Percentiles rank a stretch among this genome's conserved stretches.
Evolutionary conservation across 2,888 invertebrate species (phyloP).

Genomic region (Xylocampa areola): DNA sequence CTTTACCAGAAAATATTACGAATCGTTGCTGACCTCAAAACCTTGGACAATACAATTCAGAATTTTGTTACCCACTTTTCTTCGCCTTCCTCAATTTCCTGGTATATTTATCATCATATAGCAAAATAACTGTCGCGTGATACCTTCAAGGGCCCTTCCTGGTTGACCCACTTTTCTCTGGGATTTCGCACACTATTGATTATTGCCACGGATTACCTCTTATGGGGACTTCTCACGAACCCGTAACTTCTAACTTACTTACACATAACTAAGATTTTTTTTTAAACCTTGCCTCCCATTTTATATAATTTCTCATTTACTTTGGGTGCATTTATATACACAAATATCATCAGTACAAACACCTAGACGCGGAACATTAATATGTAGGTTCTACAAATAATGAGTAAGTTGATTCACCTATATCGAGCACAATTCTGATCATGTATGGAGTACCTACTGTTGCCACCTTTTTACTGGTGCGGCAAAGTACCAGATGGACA

Average conservation of each 20-base stretch:
- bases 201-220: conserved; percentile 14
- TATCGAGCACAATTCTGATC: too few relatives aligned
- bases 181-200: conserved; percentile 48
- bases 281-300: too few relatives aligned
- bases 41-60: conserved; percentile 16
- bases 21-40: conserved; percentile 8
- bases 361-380: too few relatives aligned
- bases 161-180: conserved; percentile 61
- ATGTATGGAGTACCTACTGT: too few relatives aligned
- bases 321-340: too few relatives aligned
- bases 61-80: conserved; percentile 19
- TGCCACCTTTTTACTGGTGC: too few relatives aligned
- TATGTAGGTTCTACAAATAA: too few relatives aligned
- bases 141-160: conserved; percentile 33
- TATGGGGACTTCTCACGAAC: background rate
- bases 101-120: conserved; percentile 38
- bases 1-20: too few relatives aligned
- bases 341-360: too few relatives aligned
- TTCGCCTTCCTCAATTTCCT: conserved; percentile 27
- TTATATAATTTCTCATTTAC: too few relatives aligned
- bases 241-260: background rate
- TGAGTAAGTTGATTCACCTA: too few relatives aligned
- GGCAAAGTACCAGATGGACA: too few relatives aligned
- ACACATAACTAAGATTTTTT: background rate
- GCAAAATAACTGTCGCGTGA: conserved; percentile 41